Percentiles rank a stretch among this genome's conserved stretches.
Conservation (phyloP, 2,113 vertebrate genomes). For the Colistium nudipinnis region DNA sequence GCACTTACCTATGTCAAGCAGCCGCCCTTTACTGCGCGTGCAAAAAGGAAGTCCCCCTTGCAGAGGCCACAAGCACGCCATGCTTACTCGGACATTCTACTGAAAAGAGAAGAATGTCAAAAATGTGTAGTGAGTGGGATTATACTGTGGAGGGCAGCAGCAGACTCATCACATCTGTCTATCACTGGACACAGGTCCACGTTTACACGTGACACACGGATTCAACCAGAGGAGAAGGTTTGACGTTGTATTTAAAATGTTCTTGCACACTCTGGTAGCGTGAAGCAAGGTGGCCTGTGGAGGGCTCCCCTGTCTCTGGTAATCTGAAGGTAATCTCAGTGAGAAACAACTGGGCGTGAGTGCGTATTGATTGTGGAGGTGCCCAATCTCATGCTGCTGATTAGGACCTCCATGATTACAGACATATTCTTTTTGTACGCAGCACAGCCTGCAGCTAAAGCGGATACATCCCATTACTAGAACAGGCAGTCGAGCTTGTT, state of each 20-base stretch:
- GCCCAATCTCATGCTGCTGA: constrained; percentile 19
- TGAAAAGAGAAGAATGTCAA: not conserved
- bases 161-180: not conserved
- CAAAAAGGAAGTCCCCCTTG: not conserved
- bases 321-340: constrained; percentile 9
- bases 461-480: constrained; percentile 30
- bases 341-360: constrained; percentile 4
- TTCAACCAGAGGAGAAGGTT: too few species aligned
- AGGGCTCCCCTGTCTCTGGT: not conserved
- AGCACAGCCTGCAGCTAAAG: constrained; percentile 13
- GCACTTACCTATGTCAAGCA: not conserved
- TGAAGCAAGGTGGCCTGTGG: too few species aligned
- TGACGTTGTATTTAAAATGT: too few species aligned
- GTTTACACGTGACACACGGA: too few species aligned
- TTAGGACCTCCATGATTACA: constrained; percentile 34
- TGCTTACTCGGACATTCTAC: too few species aligned
- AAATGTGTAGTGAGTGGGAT: constrained; percentile 8
- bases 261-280: too few species aligned
- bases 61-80: not conserved
- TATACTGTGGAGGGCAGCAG: constrained; percentile 44
- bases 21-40: not conserved
- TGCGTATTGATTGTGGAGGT: constrained; percentile 33
- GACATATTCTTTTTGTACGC: constrained; percentile 9
- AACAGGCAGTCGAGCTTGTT: constrained; percentile 20
- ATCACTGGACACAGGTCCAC: too few species aligned